phyloP scores from a whole-genome alignment of 2,797 vertebrate genomes.

The Siniperca scherzeri region DNA sequence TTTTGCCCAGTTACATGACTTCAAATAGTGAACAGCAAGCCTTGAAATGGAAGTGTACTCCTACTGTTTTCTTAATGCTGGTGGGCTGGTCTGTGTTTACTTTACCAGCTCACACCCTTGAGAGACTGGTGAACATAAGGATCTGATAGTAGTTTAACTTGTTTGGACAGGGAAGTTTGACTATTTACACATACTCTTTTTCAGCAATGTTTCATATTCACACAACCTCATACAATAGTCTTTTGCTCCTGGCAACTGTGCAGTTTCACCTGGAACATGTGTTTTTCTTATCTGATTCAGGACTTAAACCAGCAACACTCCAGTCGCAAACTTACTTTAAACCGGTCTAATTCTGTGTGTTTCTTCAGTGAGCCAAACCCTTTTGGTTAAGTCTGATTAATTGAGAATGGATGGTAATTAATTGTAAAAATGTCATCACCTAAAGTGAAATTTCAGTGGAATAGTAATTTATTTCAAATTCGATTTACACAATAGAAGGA shows the following conservation, averaged over 20 bases:
- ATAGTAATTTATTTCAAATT: conserved; percentile 63
- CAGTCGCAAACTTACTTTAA: neutral
- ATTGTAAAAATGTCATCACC: neutral
- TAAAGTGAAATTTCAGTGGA: conserved; percentile 12
- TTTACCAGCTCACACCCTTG: conserved; percentile 77
- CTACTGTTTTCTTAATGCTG: conserved; percentile 31
- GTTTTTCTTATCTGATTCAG: neutral
- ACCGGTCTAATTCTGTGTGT: neutral
- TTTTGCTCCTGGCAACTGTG: neutral
- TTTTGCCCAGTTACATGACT: conserved; percentile 3
- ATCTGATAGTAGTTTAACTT: conserved; percentile 25
- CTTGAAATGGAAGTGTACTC: conserved; percentile 30
- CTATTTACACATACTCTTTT: neutral
- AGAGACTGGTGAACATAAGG: conserved; percentile 22
- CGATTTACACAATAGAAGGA: conserved; percentile 38
- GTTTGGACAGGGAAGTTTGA: conserved; percentile 34
- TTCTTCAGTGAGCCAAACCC: neutral
- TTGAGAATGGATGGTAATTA: neutral
- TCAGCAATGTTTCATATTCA: conserved; percentile 11
- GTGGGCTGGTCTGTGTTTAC: conserved; percentile 75
- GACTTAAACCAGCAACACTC: neutral
- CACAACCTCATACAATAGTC: conserved; percentile 1
- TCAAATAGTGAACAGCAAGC: conserved; percentile 10
- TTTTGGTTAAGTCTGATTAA: neutral
- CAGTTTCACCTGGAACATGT: neutral